A percentile compares a stretch with the other conserved stretches of the same genome.
phyloP scores from a whole-genome alignment of 2,797 vertebrate genomes.

The Lacerta viridis region DNA sequence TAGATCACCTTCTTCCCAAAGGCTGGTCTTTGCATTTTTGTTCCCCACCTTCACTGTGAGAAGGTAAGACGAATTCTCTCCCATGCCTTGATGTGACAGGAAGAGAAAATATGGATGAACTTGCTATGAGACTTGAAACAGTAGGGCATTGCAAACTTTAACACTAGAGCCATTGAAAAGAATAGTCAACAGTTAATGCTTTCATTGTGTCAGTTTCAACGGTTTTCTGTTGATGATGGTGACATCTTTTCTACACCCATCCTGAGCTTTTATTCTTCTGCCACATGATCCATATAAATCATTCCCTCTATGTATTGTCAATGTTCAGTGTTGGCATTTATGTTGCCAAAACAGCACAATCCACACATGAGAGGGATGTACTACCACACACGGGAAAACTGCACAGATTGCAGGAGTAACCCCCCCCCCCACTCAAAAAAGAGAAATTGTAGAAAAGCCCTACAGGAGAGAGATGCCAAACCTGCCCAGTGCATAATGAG shows the following conservation, averaged over 20 bases:
- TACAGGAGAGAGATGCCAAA: not conserved
- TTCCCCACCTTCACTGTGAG: constrained; percentile 28
- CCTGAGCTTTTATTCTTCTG: not conserved
- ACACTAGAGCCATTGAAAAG: not conserved
- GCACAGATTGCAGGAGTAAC: no score
- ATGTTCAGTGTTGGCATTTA: not conserved
- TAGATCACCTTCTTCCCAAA: not conserved
- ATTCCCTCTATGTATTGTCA: not conserved
- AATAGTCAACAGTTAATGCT: not conserved
- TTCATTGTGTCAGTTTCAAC: not conserved
- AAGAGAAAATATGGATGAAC: not conserved
- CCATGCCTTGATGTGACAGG: not conserved
- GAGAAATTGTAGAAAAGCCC: not conserved
- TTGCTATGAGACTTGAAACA: not conserved
- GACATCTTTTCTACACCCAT: not conserved
- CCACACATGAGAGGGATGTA: not conserved
- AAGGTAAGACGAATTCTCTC: constrained; percentile 7
- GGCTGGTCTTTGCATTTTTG: constrained; percentile 1
- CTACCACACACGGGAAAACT: no score
- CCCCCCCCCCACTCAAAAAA: not conserved
- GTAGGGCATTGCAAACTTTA: not conserved
- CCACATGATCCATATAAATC: not conserved
- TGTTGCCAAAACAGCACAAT: not conserved
- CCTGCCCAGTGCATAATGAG: not conserved
- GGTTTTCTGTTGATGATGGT: no score